Evolutionary conservation across 2,888 invertebrate species (phyloP), one percentile per base, ranked within the genome.

Genomic region (Gari tellinella): DNA sequence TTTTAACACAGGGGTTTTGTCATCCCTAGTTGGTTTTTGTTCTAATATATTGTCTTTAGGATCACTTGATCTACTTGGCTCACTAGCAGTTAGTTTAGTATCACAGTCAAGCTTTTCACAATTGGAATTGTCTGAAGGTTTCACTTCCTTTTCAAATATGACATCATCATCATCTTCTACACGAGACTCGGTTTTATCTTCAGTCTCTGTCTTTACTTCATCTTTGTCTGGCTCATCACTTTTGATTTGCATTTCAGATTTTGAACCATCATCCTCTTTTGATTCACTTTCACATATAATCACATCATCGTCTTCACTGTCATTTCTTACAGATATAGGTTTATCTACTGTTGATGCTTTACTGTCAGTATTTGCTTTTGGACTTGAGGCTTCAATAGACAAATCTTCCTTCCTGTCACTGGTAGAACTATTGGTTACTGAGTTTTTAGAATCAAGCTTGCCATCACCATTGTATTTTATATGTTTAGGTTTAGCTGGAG

Each of bases 81-180:
- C 43, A 8, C 7, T 14, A 43, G 7, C 4, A 43, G 4, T 43
- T n/a, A 8, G 17, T 43, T 43, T 43, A 43, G 19, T 43, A 43
- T 43, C 43, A 43, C 43, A 43, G 43, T 43, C 14, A 14, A 19
- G 43, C 43, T 43, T 43, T 43, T 43, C 15, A 23, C 41, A 17
- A 3, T 43, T 37, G 21, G 45, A 40, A 56, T 56, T 52, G 40
- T n/a, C 48, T n/a, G 57, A 45, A 40, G 55, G 19, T 46, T 69
- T 60, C 48, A 52, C 55, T 60, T 66, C 65, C 40, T 26, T 57
- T 38, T 58, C 64, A 72, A 60, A 58, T 55, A 65, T 69, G 17
- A 63, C 48, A 55, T 73, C 68, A 53, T 60, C 63, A 40, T 68
- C 58, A 46, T 46, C 61, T 65, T 48, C 15, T 21, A n/a, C 38